Evolutionary conservation across 2,888 invertebrate genomes (phyloP).

Genomic region (Entomobrya proxima): DNA sequence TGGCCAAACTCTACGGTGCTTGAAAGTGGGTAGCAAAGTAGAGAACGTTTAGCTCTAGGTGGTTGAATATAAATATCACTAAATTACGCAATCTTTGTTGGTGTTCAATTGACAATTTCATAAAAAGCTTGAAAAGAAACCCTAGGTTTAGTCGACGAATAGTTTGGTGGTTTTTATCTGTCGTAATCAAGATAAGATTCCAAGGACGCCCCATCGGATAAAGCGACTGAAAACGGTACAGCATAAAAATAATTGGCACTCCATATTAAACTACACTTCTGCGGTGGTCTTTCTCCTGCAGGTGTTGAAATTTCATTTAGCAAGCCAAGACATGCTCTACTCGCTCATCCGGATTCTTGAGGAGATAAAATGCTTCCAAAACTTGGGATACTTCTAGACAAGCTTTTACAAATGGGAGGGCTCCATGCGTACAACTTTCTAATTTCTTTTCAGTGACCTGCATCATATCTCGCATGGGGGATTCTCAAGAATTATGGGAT

Average conservation of each 20-base stretch:
- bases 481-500: not conserved
- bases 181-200: not conserved
- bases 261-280: constrained; percentile 27
- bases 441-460: not conserved
- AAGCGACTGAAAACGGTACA: constrained; percentile 29
- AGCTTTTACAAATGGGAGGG: not conserved
- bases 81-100: too few species aligned
- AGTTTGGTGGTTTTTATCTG: not conserved
- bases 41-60: too few species aligned
- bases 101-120: too few species aligned
- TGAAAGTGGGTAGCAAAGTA: too few species aligned
- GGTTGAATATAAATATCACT: too few species aligned
- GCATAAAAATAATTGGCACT: constrained; percentile 41
- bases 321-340: not conserved
- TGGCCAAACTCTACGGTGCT: too few species aligned
- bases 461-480: not conserved
- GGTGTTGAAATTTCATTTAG: constrained; percentile 7
- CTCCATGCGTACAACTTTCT: not conserved
- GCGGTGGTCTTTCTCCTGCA: constrained; percentile 11
- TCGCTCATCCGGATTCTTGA: not conserved
- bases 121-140: too few species aligned
- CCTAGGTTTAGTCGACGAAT: too few species aligned
- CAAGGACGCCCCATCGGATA: not conserved
- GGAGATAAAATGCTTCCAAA: constrained; percentile 9
- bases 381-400: not conserved